These are phyloP conservation scores for Pelobates cultripes DNA, from an alignment of 2,797 vertebrate genomes.

Conservation along the genomic window DNA sequence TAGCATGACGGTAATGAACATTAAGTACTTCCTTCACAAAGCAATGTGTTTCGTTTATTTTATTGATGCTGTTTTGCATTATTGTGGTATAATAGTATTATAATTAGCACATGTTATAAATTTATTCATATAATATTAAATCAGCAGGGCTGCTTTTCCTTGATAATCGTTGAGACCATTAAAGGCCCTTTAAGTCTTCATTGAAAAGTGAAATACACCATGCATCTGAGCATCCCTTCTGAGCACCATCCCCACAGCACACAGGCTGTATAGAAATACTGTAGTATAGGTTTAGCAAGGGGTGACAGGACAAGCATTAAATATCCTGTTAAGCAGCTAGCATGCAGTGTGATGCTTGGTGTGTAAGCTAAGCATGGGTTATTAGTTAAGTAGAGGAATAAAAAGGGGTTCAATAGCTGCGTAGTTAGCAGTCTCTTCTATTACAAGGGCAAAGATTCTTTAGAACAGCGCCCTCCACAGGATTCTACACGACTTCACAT, in stretches of 20 bases:
- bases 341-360: too few relatives aligned
- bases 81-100: constrained; percentile 1
- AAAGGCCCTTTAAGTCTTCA: background rate
- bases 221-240: too few relatives aligned
- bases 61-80: background rate
- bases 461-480: background rate
- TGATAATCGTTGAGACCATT: background rate
- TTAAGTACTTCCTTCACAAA: background rate
- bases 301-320: too few relatives aligned
- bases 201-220: background rate
- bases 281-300: too few relatives aligned
- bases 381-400: too few relatives aligned
- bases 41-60: constrained; percentile 2
- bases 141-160: background rate
- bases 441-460: background rate
- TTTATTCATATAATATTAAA: background rate
- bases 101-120: background rate
- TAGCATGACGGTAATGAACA: background rate
- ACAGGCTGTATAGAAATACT: too few relatives aligned
- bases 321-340: too few relatives aligned
- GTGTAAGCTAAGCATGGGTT: too few relatives aligned
- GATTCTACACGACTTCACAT: background rate
- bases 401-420: background rate
- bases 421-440: background rate
- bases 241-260: too few relatives aligned